Base-by-base conservation (phyloP, 2,113 vertebrate species). In the Puffinus mauretanicus region DNA sequence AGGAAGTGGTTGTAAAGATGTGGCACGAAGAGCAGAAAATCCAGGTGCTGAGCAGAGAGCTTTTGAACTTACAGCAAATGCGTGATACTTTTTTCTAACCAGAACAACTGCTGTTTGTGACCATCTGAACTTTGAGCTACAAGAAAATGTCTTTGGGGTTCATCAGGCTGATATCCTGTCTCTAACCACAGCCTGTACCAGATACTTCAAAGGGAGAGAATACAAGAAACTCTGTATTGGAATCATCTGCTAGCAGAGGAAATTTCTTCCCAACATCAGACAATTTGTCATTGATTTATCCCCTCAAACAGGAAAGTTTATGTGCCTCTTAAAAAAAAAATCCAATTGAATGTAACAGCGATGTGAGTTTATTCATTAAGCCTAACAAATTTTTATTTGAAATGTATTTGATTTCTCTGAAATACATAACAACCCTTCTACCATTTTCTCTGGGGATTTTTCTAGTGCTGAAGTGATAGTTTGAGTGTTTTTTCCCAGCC, bases 1-100 rank as follows among this genome's bases (percentile, higher is more conserved):
- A 95, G 96, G 95, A 97, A 95, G 96, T 92, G 96, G 92, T 95
- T 92, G 80, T 96, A 95, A 97, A 97, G 88, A 92, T 95, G 95
- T 84, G 92, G 90, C 88, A 66, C 1, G 16, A 93, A 81, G 79
- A 96, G 71, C 84, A 90, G 85, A 78, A 93, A 94, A 88, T 78
- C 88, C 96, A 97, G 96, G 95, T 96, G 96, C 96, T 55, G 88
- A 95, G 92, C 95, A 97, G 96, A 96, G 88, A 92, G 94, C 88
- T 95, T 95, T 97, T 94, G 96, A 97, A 96, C 92, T 92, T 6
- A 11, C 4, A 88, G 88, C 88, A 88, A 96, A 95, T 78, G 86
- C 6, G 1, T 83, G 79, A 83, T 81, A 4, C 71, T 88, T 96
- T 96, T 90, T 93, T 92, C 91, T 94, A 88, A 90, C 71, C 79